Evolutionary conservation across 2,888 invertebrate species (phyloP).

Genomic region (Macropis europaea): DNA sequence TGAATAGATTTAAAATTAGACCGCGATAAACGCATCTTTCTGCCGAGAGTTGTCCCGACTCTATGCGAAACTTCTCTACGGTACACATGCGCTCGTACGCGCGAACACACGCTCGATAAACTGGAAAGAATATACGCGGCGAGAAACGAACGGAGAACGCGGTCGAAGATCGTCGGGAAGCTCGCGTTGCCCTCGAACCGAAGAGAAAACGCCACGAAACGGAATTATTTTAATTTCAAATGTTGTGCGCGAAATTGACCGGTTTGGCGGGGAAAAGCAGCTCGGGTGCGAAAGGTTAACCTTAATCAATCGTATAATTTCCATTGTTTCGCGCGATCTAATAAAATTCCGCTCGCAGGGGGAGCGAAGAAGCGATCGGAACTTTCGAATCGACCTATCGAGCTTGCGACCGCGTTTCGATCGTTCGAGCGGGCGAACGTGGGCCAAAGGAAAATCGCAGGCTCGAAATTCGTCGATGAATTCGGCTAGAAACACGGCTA

Average conservation of each 20-base stretch:
- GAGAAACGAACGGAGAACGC: not conserved
- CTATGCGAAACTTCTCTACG: conserved; percentile 41
- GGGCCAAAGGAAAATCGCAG: too few relatives aligned
- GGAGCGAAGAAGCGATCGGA: not conserved
- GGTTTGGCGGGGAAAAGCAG: not conserved
- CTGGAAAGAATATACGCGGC: too few relatives aligned
- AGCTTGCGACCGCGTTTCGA: too few relatives aligned
- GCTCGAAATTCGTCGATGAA: conserved; percentile 13
- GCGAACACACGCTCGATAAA: conserved; percentile 23
- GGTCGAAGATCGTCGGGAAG: not conserved
- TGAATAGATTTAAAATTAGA: conserved; percentile 54
- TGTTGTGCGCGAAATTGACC: conserved; percentile 21
- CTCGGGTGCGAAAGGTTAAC: conserved; percentile 32
- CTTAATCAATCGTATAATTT: conserved; percentile 31
- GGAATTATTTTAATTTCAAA: conserved; percentile 41
- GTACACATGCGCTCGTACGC: not conserved
- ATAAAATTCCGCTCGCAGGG: conserved; percentile 1
- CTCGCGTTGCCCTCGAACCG: not conserved
- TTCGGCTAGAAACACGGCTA: conserved; percentile 26
- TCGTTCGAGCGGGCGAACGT: not conserved
- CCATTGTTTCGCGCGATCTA: conserved; percentile 30
- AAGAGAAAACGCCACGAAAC: conserved; percentile 2
- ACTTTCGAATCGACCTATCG: not conserved
- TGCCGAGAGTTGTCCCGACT: conserved; percentile 39
- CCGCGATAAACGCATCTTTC: conserved; percentile 52